A percentile compares a stretch with the other conserved stretches of the same genome.
Evolutionary conservation across 1,140 invertebrate genomes (phyloP).

Genomic region (Calosoma granatense): DNA sequence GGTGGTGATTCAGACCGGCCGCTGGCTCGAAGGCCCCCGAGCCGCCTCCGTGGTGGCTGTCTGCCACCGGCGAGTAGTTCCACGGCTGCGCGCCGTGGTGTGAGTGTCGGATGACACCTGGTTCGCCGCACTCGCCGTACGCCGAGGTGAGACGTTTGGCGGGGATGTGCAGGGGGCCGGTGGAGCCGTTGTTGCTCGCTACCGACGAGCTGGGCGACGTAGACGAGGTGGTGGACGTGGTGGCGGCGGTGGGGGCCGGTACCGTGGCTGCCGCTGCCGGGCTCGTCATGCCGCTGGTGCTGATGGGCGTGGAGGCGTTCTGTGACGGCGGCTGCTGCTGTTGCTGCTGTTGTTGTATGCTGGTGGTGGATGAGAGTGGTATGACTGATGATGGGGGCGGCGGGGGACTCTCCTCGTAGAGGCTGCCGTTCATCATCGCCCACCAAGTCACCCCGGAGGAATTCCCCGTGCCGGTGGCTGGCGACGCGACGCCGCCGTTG

Average conservation of each 20-base stretch:
- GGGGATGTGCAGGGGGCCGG: constrained; percentile 68
- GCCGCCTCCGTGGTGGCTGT: constrained; percentile 43
- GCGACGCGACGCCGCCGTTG: constrained; percentile 50
- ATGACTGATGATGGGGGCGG: too few relatives aligned
- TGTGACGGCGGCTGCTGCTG: constrained; percentile 31
- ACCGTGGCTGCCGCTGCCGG: constrained; percentile 39
- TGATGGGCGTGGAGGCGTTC: constrained; percentile 39
- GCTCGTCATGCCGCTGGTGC: constrained; percentile 37
- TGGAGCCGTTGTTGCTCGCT: constrained; percentile 47
- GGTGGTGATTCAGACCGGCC: constrained; percentile 54
- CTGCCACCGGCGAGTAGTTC: constrained; percentile 57
- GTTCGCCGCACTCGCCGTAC: constrained; percentile 50
- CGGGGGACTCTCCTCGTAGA: constrained; percentile 65
- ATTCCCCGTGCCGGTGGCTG: constrained; percentile 66
- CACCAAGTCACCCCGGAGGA: constrained; percentile 65
- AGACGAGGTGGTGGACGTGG: constrained; percentile 48
- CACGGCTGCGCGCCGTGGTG: constrained; percentile 52
- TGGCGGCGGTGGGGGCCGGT: constrained; percentile 42
- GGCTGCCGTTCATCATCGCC: constrained; percentile 68
- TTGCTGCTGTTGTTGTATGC: too few relatives aligned
- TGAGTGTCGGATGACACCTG: constrained; percentile 61
- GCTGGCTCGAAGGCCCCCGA: constrained; percentile 44
- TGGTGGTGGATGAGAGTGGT: constrained; percentile 41
- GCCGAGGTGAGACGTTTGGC: constrained; percentile 57
- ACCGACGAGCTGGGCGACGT: constrained; percentile 59